A percentile compares a stretch with the other conserved stretches of the same genome.
phyloP scores from a whole-genome alignment of 2,888 invertebrate genomes.

The Megaustenia siamemsis region DNA sequence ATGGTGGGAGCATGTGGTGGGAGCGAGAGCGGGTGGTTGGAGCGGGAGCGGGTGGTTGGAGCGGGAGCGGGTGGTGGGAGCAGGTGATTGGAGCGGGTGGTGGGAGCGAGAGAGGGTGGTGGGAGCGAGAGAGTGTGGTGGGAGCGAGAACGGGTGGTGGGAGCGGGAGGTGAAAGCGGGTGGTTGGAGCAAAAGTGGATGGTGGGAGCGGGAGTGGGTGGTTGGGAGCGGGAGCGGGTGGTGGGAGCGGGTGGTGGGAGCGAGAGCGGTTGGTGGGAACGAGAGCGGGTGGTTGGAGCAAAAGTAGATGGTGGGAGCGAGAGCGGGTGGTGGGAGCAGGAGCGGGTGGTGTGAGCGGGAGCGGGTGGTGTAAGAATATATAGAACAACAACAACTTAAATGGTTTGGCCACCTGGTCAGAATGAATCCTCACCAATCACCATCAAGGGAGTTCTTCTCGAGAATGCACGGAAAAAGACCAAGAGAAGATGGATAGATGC shows the following conservation, averaged over 20 bases:
- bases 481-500: too few species aligned
- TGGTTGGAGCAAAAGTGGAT: background rate
- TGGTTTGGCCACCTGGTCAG: background rate
- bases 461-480: too few species aligned
- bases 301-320: background rate
- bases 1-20: background rate
- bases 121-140: slow-evolving; percentile 3
- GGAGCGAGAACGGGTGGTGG: background rate
- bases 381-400: background rate
- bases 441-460: too few species aligned
- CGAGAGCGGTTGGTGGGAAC: background rate
- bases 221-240: background rate
- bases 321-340: background rate
- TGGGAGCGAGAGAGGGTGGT: slow-evolving; percentile 5
- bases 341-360: background rate
- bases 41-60: slow-evolving; percentile 11
- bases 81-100: background rate
- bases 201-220: background rate
- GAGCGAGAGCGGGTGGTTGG: background rate
- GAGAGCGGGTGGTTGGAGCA: background rate
- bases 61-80: background rate
- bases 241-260: background rate
- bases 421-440: too few species aligned
- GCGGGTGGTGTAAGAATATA: background rate
- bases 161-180: slow-evolving; percentile 1